Evolutionary conservation across 2,888 invertebrate species (phyloP), one percentile per base, ranked within the genome.

Genomic region (Lissocephala sabroskyi): DNA sequence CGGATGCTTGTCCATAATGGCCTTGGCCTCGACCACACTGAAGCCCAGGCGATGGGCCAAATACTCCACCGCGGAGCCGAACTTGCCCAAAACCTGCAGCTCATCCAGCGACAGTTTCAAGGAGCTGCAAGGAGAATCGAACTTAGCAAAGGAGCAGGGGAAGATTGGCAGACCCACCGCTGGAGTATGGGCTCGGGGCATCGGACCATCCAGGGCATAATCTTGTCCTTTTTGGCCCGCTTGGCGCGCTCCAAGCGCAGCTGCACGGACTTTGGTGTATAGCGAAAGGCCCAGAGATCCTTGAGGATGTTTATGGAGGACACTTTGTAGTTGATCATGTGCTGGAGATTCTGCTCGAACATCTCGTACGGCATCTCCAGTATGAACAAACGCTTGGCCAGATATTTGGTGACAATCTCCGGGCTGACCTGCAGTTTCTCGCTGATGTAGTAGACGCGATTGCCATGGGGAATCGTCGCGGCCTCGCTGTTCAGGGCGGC

Each of bases 171-270:
- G n/a, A n/a, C n/a, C 42, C 82, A 89, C 90, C 87, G 88, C 55
- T 86, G 83, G 32, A 89, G 79, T 63, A 87, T 85, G 16, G 85
- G 79, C 60, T 88, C 87, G 14, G 88, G 85, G 73, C 89, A 89
- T 57, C 89, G 84, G 26, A 90, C 87, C 89, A 90, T 89, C 90
- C 90, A 90, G 2, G 90, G 89, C 82, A 87, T 88, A 9, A 89
- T 81, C 54, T 84, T 86, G 46, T 86, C 81, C 41, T 88, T 87
- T 52, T 86, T 84, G 1, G 84, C 83, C 35, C 81, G 79, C 73
- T 85, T 85, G 0, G 88, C 86, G 43, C 82, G 83, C 59, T 86
- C 80, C 9, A 90, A 80, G 46, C 89, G 85, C 14, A 85, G 65
- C 46, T 82, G 67, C n/a, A 90, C 87, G 7, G 87, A 86, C 44